phyloP scores from a whole-genome alignment of 1,140 invertebrate genomes.

The Heliconius congener region DNA sequence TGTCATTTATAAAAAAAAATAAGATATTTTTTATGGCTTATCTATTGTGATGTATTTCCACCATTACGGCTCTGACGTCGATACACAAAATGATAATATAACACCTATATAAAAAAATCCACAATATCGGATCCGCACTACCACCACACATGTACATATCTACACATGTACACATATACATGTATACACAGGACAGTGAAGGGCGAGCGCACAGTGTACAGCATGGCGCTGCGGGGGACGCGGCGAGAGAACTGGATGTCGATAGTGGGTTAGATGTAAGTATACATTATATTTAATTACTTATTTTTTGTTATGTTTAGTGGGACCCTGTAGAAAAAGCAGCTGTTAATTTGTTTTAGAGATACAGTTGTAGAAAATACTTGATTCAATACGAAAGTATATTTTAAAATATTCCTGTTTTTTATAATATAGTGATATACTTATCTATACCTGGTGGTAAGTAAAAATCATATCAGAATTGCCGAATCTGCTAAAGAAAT shows the following conservation, averaged over 20 bases:
- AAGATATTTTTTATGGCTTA: neutral
- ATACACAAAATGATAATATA: neutral
- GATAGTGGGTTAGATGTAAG: constrained; percentile 71
- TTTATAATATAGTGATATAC: too few species aligned
- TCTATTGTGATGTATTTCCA: neutral
- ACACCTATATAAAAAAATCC: neutral
- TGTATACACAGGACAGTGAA: constrained; percentile 60
- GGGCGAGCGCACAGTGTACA: constrained; percentile 71
- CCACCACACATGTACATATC: neutral
- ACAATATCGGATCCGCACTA: neutral
- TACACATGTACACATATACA: neutral
- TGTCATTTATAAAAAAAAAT: too few species aligned
- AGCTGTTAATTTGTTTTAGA: too few species aligned
- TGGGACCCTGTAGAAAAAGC: too few species aligned
- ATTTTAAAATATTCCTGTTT: too few species aligned
- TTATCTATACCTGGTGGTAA: too few species aligned
- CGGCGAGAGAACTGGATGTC: constrained; percentile 58
- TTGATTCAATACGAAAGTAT: too few species aligned
- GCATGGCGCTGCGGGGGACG: constrained; percentile 62
- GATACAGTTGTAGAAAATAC: too few species aligned
- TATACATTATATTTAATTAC: neutral
- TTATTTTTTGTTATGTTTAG: neutral
- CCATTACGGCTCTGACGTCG: neutral
- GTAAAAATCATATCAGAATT: too few species aligned
- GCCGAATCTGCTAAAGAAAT: too few species aligned